Percentiles rank a stretch among this genome's conserved stretches.
phyloP scores from a whole-genome alignment of 2,797 vertebrate genomes.

The Dendrocincla fuliginosa region DNA sequence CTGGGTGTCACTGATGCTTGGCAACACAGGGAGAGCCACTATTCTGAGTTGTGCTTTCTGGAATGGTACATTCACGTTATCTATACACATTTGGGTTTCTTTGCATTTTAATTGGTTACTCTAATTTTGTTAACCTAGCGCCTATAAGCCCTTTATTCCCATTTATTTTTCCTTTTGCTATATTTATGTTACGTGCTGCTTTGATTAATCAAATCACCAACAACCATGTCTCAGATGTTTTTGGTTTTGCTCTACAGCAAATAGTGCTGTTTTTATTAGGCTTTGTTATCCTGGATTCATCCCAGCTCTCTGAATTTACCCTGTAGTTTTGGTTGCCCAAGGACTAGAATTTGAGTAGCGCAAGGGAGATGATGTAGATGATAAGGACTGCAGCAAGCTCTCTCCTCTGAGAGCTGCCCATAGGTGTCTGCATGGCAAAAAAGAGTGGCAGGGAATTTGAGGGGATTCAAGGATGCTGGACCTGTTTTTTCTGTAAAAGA shows the following conservation, averaged over 20 bases:
- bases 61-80: accelerated
- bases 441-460: not conserved
- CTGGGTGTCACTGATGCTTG: not conserved
- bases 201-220: not conserved
- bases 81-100: not conserved
- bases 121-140: not conserved
- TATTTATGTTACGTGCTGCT: not conserved
- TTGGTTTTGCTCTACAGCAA: not conserved
- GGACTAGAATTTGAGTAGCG: not conserved
- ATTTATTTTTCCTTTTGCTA: not conserved
- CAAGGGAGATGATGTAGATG: not conserved
- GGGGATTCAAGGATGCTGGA: not conserved
- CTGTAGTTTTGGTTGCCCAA: not conserved
- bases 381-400: not conserved
- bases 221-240: not conserved
- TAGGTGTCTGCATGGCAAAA: not conserved
- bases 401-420: not conserved
- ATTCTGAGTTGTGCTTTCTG: not conserved
- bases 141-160: not conserved
- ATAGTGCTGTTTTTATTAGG: not conserved
- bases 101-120: not conserved
- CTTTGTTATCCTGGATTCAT: not conserved
- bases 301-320: not conserved
- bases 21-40: not conserved
- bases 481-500: not conserved